These are phyloP conservation scores for Drosophila guanche DNA, from an alignment of 1,140 invertebrate genomes.

Conservation along the genomic window DNA sequence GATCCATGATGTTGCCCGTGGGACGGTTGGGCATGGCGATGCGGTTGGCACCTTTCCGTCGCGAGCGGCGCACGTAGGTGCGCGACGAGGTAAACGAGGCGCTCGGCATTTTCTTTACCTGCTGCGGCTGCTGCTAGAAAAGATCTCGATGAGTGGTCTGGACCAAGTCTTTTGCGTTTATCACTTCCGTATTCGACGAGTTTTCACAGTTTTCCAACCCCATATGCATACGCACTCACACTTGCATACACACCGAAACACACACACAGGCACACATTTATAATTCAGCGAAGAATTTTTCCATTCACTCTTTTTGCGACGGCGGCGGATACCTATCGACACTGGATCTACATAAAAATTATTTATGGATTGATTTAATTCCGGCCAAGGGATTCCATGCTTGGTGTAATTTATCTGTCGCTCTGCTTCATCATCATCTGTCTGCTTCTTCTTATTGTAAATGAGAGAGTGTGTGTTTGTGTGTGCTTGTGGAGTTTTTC, in stretches of 20 bases:
- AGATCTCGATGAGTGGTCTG: slow-evolving; percentile 30
- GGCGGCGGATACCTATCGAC: not conserved
- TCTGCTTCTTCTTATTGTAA: slow-evolving; percentile 70
- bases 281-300: slow-evolving; percentile 57
- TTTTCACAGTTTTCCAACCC: slow-evolving; percentile 77
- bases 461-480: slow-evolving; percentile 39
- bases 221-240: slow-evolving; percentile 69
- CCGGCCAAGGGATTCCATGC: slow-evolving; percentile 36
- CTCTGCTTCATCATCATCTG: slow-evolving; percentile 8
- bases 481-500: slow-evolving; percentile 66
- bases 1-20: slow-evolving; percentile 84
- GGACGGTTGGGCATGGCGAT: slow-evolving; percentile 92
- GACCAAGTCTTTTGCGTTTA: slow-evolving; percentile 44
- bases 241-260: slow-evolving; percentile 48
- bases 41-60: slow-evolving; percentile 93
- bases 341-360: not conserved
- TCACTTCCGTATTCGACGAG: slow-evolving; percentile 43
- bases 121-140: not conserved
- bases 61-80: slow-evolving; percentile 91
- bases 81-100: slow-evolving; percentile 94
- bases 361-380: slow-evolving; percentile 29
- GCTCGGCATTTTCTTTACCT: slow-evolving; percentile 90
- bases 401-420: slow-evolving; percentile 50
- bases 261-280: slow-evolving; percentile 35
- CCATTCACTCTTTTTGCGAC: slow-evolving; percentile 53